Evolutionary conservation across 23 tunicate species (phyloP).

Genomic region (Phallusia fumigata): DNA sequence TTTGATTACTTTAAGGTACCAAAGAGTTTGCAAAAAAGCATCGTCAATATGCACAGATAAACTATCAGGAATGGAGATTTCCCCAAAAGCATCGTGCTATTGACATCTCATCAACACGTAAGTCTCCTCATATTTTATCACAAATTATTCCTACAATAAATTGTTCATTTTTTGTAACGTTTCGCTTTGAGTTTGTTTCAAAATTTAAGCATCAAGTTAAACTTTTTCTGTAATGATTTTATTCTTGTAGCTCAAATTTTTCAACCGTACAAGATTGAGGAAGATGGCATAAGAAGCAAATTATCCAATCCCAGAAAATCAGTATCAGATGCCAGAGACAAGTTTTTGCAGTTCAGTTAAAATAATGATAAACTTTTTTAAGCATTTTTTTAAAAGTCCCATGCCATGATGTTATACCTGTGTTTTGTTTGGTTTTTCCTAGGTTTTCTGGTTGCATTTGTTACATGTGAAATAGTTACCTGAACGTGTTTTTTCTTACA

Average conservation of each 20-base stretch:
- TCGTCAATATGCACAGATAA: conserved; percentile 71
- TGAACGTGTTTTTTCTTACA: too few relatives aligned
- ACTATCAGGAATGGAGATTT: conserved; percentile 80
- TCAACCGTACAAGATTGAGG: conserved; percentile 11
- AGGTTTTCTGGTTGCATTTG: too few relatives aligned
- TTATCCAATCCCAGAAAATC: conserved; percentile 1
- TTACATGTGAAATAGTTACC: too few relatives aligned
- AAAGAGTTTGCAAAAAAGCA: conserved; percentile 49
- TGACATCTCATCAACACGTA: conserved; percentile 84
- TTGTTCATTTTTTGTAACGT: too few relatives aligned
- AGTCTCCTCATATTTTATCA: not conserved
- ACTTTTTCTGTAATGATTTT: not conserved
- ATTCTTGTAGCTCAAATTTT: conserved; percentile 15
- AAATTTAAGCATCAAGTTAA: too few relatives aligned
- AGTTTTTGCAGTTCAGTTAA: not conserved
- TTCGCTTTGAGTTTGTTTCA: too few relatives aligned
- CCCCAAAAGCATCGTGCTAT: conserved; percentile 59
- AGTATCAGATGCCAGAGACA: not conserved
- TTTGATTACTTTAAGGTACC: conserved; percentile 30
- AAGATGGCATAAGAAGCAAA: conserved; percentile 10
- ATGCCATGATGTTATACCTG: too few relatives aligned
- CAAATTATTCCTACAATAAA: not conserved
- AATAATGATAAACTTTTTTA: not conserved
- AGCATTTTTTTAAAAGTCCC: too few relatives aligned
- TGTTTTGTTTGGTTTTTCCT: too few relatives aligned